Evolutionary conservation across 2,888 invertebrate species (phyloP), one percentile per base, ranked within the genome.

Genomic region (Prosopocoilus inquinatus): DNA sequence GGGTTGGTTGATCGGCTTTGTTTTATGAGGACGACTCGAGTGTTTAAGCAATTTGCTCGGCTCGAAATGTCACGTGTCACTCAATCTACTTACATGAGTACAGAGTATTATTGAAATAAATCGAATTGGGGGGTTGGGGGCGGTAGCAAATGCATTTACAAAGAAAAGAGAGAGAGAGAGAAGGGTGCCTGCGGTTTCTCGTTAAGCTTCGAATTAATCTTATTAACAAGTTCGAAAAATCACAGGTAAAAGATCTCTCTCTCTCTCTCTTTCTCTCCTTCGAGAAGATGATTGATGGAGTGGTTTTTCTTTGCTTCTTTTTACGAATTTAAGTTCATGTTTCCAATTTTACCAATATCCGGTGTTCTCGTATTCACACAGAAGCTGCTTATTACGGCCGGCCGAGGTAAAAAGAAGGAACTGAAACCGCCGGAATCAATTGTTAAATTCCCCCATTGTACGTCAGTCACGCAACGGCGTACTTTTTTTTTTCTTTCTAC

Each of bases 251-350:
- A 60, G 53, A 55, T 57, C 20, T 28, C 61, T 57, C n/a, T n/a
- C n/a, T n/a, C n/a, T n/a, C n/a, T n/a, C n/a, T n/a, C n/a, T n/a
- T n/a, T n/a, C n/a, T n/a, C n/a, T n/a, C n/a, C n/a, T n/a, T n/a
- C 58, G 61, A 58, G 64, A 63, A 66, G 63, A 67, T 69, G 67
- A 69, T 69, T 67, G 64, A 69, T 66, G 62, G 52, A 52, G 50
- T 53, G 45, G 51, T 16, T 55, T 44, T 50, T 20, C 3, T 16
- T 16, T 16, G 16, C 16, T 16, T 28, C 7, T 45, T 38, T 13
- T 38, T 38, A 7, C 38, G 38, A 38, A 4, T 28, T 28, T 28
- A 60, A 60, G 62, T 56, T 57, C 54, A 60, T 48, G 59, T 59
- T 63, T 61, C 62, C 64, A 65, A 66, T 65, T 66, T 64, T 63